A percentile compares a stretch with the other conserved stretches of the same genome.
phyloP scores from a whole-genome alignment of 2,113 vertebrate genomes.

The Osmerus mordax region DNA sequence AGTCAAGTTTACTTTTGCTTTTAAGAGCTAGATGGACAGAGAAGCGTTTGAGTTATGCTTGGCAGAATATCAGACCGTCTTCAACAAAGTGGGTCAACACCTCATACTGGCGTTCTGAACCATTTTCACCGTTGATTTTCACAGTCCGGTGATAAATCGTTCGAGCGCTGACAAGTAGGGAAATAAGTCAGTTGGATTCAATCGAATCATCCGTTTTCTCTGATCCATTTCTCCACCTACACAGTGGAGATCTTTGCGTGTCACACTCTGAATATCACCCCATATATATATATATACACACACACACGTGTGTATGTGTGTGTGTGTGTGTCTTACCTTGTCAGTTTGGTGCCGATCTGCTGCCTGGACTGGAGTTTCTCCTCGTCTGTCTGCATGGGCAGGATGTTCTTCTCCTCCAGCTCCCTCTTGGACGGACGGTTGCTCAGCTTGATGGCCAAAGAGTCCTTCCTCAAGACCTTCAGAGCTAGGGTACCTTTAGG shows the following conservation, averaged over 20 bases:
- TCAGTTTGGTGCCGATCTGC: constrained; percentile 96
- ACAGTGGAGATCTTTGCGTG: not conserved
- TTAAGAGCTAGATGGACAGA: not conserved
- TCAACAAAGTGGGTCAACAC: constrained; percentile 20
- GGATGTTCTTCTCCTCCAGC: constrained; percentile 97
- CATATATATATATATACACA: not conserved
- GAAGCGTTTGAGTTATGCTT: constrained; percentile 20
- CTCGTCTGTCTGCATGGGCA: constrained; percentile 93
- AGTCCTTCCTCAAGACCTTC: constrained; percentile 97
- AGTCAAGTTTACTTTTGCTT: constrained; percentile 29
- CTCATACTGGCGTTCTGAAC: no score
- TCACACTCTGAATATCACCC: not conserved
- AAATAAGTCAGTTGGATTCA: no score
- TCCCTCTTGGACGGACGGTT: constrained; percentile 95
- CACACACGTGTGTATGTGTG: not conserved
- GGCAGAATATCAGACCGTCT: constrained; percentile 20
- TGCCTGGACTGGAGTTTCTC: constrained; percentile 93
- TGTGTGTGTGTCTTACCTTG: constrained; percentile 73
- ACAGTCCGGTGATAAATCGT: no score
- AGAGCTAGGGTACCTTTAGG: constrained; percentile 85
- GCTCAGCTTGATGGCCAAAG: constrained; percentile 96
- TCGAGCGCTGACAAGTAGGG: no score
- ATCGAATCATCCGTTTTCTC: no score
- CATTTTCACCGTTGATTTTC: no score
- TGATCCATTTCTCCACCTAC: no score